Base-by-base conservation (phyloP, 2,888 invertebrate genomes). In the Muscina levida region DNA sequence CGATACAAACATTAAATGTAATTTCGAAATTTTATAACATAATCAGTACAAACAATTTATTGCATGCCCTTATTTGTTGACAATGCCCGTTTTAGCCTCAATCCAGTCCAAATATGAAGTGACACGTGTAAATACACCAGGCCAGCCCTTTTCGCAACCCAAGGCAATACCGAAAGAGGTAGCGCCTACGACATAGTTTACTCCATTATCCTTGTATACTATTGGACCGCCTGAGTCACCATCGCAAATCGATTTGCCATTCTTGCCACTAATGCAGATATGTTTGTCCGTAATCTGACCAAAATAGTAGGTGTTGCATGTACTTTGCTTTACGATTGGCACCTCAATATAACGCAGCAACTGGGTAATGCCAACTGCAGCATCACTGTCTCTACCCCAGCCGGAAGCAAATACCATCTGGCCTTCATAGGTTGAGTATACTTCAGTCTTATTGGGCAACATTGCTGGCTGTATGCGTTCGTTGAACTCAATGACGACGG, bases 141-240 rank as follows among this genome's bases (percentile, higher is more conserved):
- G 90, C 83, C 85, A 89, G 10, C 87, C 87, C 0, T 46, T 24
- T 83, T 88, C 88, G 65, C 90, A 90, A 37, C 90, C 89, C 0
- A 88, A 39, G 13, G 78, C 71, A 76, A 87, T 86, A 26, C 88
- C 89, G 51, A 87, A 90, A 11, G 90, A 89, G 0, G 90, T 88
- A 19, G 85, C 85, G 1, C 90, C 90, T 76, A 90, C 85, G 31
- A 90, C 71, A 17, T 81, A 84, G 1, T 84, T 77, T 1, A 56
- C 31, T 39, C 71, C 82, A 6, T 82, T 85, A 70, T 87, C 86
- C 1, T 56, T 77, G 13, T 85, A 51, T 0, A 88, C 85, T 74
- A 90, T 77, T 3, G 90, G 90, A 48, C 90, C 90, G 59, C 90
- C 89, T 53, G 89, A 89, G 68, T 90, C 90, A 13, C 90, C 89